Conservation (phyloP, 2,113 vertebrate genomes). For the Eolophus roseicapilla region DNA sequence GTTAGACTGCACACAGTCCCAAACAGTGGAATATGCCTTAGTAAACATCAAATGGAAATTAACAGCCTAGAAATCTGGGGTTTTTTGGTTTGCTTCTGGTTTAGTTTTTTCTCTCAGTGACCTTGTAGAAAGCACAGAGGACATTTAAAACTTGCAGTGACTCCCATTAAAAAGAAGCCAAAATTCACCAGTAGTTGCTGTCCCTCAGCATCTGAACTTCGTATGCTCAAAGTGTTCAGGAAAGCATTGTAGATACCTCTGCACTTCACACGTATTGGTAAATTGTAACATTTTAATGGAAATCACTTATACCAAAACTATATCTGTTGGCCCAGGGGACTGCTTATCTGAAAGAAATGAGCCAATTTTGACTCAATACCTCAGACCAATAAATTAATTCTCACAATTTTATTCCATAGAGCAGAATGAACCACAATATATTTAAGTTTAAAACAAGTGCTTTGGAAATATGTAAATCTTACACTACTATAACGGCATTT, state of each 20-base stretch:
- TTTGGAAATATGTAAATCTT: not conserved
- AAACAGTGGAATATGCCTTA: not conserved
- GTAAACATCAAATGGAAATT: not conserved
- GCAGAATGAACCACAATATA: not conserved
- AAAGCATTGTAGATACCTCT: not conserved
- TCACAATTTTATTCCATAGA: not conserved
- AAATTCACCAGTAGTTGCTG: not conserved
- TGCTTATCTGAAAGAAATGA: not conserved
- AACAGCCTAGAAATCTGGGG: not conserved
- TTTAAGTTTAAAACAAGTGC: not conserved
- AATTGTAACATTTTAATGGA: not conserved
- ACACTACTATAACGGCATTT: not conserved
- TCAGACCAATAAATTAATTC: not conserved
- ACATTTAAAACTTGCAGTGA: accelerated
- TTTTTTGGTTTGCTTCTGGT: not conserved
- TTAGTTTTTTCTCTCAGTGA: not conserved
- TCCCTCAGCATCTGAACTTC: not conserved
- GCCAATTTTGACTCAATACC: not conserved
- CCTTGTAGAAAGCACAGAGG: not conserved
- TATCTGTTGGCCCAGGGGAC: not conserved
- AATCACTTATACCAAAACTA: not conserved
- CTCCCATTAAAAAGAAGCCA: not conserved
- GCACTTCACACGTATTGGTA: not conserved
- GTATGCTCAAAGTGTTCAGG: not conserved
- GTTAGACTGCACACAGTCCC: not conserved